A percentile compares a stretch with the other conserved stretches of the same genome.
Evolutionary conservation across 2,113 vertebrate genomes (phyloP).

Genomic region (Eidolon helvum): DNA sequence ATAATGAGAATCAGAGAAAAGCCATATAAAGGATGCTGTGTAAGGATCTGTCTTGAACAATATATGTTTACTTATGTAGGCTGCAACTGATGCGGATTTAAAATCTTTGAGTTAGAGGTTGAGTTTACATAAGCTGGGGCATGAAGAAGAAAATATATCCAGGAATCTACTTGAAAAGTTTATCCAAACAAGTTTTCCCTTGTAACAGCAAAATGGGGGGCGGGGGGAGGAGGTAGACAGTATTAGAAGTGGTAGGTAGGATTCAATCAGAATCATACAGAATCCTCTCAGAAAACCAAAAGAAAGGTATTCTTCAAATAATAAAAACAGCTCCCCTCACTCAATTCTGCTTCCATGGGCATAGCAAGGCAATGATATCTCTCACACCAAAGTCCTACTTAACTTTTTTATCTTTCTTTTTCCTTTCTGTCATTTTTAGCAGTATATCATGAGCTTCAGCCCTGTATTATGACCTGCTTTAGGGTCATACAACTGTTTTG

Average conservation of each 20-base stretch:
- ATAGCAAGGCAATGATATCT: not conserved
- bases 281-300: conserved; percentile 13
- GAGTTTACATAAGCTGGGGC: not conserved
- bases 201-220: not conserved
- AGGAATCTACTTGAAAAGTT: not conserved
- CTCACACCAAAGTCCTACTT: not conserved
- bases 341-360: not conserved
- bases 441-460: not conserved
- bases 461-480: not conserved
- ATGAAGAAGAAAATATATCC: not conserved
- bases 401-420: not conserved
- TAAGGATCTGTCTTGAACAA: not conserved
- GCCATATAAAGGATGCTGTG: not conserved
- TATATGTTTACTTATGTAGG: not conserved
- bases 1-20: conserved; percentile 24
- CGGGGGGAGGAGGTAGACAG: not conserved
- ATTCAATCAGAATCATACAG: not conserved
- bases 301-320: not conserved
- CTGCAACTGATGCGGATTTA: not conserved
- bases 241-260: not conserved
- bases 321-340: not conserved
- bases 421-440: not conserved
- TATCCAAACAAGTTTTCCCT: not conserved
- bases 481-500: not conserved
- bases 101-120: not conserved